Base-by-base conservation (phyloP, 2,888 invertebrate genomes). In the Lacanobia wlatinum region DNA sequence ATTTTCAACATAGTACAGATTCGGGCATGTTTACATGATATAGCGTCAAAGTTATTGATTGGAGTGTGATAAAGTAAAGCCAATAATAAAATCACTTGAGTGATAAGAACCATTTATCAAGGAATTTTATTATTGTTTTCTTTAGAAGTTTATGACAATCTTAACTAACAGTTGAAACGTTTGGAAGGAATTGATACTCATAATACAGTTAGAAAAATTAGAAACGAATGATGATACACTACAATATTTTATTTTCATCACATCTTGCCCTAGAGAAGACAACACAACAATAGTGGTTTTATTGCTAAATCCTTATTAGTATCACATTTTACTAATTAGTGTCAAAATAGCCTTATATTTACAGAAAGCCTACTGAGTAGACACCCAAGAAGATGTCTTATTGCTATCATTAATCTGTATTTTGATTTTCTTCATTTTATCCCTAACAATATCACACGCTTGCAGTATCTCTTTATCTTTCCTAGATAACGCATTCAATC, bases 341-440 rank as follows among this genome's bases (percentile, higher is more conserved):
- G 9, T 48, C 48, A 14, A 9, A 52, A 2, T n/a, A 40, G 50
- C n/a, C 12, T n/a, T 18, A 21, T 16, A 40, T 8, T 43, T 23
- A 14, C 16, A 61, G 3, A 59, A 14, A 48, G 46, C 21, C 83
- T 87, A 94, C 83, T 95, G 92, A 58, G 87, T 88, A 66, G 89
- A 87, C 12, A 96, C 94, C 97, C 97, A 97, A 10, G 97, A 96
- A 59, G 97, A 96, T 38, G 94, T 93, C 78, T 97, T 96, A 83
- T 96, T 96, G 79, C 96, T 97, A 89, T 98, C 98, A 93, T 97
- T 98, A 67, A 98, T 95, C 90, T 96, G 96, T 84, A 98, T 94
- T 76, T 97, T 97, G 84, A 95, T 94, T 69, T 95, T 93, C 81
- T 96, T 96, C 87, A 98, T 94, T 89, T 97, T 94, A 86, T 97